A percentile compares a stretch with the other conserved stretches of the same genome.
These are phyloP conservation scores for Lamproptera curius DNA, from an alignment of 2,888 invertebrate species.

Conservation along the genomic window DNA sequence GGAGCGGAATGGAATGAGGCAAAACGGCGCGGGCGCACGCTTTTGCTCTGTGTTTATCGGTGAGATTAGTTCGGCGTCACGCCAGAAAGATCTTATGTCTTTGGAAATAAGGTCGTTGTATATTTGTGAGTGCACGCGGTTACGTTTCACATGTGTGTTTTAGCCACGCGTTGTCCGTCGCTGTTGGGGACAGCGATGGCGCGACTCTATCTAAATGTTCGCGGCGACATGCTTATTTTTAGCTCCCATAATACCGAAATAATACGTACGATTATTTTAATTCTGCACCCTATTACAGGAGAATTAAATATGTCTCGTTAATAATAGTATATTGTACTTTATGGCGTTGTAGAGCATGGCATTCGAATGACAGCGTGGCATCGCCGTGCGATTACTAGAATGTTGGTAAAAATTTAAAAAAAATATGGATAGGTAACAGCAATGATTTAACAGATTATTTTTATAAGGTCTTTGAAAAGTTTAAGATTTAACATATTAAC, in stretches of 20 bases:
- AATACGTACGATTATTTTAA: constrained; percentile 57
- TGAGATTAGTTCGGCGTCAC: constrained; percentile 38
- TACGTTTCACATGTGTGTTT: constrained; percentile 35
- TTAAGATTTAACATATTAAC: no score
- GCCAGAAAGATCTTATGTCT: constrained; percentile 58
- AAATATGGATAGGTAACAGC: no score
- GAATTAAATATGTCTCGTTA: background rate
- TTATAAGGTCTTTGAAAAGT: no score
- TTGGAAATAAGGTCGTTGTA: constrained; percentile 69
- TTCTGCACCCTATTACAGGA: constrained; percentile 42
- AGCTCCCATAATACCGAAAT: constrained; percentile 54
- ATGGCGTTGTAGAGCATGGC: no score
- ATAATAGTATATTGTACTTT: no score
- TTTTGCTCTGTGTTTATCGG: constrained; percentile 74
- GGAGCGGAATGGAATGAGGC: constrained; percentile 62
- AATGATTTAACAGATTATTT: no score
- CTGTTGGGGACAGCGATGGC: constrained; percentile 31
- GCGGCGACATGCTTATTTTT: constrained; percentile 65
- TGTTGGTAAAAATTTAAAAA: no score
- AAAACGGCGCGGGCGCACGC: constrained; percentile 73
- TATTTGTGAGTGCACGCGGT: constrained; percentile 35
- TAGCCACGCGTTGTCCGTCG: constrained; percentile 36
- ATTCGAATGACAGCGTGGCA: no score
- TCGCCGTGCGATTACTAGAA: no score
- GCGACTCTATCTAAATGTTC: constrained; percentile 43